Conservation (phyloP, 2,797 vertebrate genomes). For the Babyrousa celebensis region DNA sequence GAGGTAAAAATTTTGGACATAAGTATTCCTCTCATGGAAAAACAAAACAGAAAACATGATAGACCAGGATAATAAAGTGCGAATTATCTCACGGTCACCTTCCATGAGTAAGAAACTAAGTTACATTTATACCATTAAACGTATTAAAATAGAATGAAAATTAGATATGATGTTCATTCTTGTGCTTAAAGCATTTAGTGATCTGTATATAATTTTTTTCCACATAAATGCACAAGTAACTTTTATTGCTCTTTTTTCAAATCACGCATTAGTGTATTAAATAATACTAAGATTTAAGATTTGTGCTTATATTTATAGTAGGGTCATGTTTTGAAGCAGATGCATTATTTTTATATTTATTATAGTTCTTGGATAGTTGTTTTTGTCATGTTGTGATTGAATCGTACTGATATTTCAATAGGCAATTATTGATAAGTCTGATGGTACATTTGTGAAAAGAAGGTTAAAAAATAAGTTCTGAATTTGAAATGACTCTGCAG, state of each 20-base stretch:
- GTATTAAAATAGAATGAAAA: conserved; percentile 56
- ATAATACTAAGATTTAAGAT: conserved; percentile 48
- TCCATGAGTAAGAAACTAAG: conserved; percentile 28
- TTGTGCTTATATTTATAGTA: conserved; percentile 20
- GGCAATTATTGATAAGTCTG: background rate
- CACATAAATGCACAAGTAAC: background rate
- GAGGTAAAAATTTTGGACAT: background rate
- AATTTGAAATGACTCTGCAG: conserved; percentile 3
- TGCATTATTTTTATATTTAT: background rate
- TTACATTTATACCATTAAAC: conserved; percentile 45
- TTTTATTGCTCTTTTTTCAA: conserved; percentile 47
- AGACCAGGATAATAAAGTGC: background rate
- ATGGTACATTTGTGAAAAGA: background rate
- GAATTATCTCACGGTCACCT: conserved; percentile 25
- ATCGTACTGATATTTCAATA: background rate
- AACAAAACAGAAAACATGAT: background rate
- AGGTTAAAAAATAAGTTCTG: background rate
- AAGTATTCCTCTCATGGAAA: conserved; percentile 11
- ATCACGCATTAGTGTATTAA: background rate
- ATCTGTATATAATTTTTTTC: conserved; percentile 52
- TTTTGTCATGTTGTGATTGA: background rate
- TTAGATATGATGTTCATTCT: conserved; percentile 44
- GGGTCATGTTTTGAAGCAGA: conserved; percentile 15
- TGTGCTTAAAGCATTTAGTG: conserved; percentile 29
- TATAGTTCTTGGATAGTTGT: background rate